Evolutionary conservation across 2,888 invertebrate species (phyloP).

Genomic region (Noctua pronuba): DNA sequence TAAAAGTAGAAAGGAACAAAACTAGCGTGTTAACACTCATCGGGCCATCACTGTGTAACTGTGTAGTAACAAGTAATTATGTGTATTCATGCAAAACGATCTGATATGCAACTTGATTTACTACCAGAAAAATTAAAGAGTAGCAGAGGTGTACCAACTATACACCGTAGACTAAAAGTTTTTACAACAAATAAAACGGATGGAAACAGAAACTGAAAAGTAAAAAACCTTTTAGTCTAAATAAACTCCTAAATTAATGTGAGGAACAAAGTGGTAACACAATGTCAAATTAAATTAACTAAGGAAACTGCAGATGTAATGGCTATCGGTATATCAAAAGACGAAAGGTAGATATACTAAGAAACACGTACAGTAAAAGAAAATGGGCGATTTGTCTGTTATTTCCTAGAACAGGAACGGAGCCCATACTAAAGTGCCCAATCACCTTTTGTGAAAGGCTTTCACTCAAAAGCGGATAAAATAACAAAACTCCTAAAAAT

Average conservation of each 20-base stretch:
- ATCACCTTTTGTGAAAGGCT: background rate
- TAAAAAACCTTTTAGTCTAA: background rate
- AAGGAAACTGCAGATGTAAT: background rate
- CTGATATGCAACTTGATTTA: conserved; percentile 32
- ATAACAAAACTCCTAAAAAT: background rate
- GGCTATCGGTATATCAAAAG: background rate
- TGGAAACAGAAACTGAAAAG: background rate
- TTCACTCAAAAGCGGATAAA: too few species aligned
- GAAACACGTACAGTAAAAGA: background rate
- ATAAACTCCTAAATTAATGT: background rate
- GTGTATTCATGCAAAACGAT: conserved; percentile 56
- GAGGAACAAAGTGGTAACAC: background rate
- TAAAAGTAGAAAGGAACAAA: conserved; percentile 55
- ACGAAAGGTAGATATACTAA: background rate
- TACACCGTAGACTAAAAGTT: background rate
- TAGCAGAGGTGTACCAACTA: background rate
- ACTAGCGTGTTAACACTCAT: conserved; percentile 46
- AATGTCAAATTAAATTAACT: background rate
- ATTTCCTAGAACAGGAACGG: background rate
- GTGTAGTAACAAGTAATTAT: conserved; percentile 46
- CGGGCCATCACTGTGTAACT: conserved; percentile 10
- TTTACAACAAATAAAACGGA: background rate
- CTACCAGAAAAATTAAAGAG: conserved; percentile 2
- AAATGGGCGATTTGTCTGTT: background rate
- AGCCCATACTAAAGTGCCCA: background rate